These are phyloP conservation scores for Teleogryllus occipitalis DNA, from an alignment of 1,140 invertebrate genomes.

Conservation along the genomic window DNA sequence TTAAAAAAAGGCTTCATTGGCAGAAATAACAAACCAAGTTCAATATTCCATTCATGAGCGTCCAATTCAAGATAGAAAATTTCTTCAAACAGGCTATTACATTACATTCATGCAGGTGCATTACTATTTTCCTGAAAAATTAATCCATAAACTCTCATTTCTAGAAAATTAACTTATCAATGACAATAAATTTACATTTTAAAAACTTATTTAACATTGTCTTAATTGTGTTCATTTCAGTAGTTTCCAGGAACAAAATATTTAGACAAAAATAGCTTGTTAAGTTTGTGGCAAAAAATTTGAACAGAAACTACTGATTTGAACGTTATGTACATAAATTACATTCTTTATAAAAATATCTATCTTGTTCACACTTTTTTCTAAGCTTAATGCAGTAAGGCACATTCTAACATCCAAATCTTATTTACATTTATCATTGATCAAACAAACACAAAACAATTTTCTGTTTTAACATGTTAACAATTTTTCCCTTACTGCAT, in stretches of 20 bases:
- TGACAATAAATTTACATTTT: no score
- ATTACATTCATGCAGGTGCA: constrained; percentile 4
- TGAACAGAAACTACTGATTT: neutral
- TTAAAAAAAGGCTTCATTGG: neutral
- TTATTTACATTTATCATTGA: no score
- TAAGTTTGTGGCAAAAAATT: neutral
- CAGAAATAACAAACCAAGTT: neutral
- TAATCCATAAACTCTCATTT: neutral
- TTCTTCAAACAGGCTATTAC: neutral
- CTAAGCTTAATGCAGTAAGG: neutral
- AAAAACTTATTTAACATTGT: no score
- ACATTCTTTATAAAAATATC: neutral
- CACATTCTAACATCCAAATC: neutral
- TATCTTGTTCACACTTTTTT: no score
- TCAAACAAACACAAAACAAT: neutral
- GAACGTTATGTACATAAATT: neutral
- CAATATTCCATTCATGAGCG: neutral
- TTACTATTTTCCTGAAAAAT: constrained; percentile 1
- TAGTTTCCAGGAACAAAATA: neutral
- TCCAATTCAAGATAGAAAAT: neutral
- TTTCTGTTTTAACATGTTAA: neutral
- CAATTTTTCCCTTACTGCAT: neutral
- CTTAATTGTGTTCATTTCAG: neutral
- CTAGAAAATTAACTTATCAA: neutral
- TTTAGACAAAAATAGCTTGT: no score